phyloP scores from a whole-genome alignment of 2,797 vertebrate species.

The Eupleurogrammus muticus region DNA sequence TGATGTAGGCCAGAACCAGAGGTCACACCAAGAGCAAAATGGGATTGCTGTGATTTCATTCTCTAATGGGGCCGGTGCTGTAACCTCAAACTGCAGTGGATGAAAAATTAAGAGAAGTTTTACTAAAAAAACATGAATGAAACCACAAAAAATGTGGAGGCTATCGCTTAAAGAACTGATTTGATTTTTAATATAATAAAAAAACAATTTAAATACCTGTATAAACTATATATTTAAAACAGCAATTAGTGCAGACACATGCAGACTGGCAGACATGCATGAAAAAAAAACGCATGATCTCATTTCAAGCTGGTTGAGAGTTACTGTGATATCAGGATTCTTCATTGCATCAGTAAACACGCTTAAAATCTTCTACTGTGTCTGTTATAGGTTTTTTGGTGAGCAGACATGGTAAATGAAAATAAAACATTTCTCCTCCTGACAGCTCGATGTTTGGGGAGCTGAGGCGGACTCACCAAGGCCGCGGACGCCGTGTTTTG shows the following conservation, averaged over 20 bases:
- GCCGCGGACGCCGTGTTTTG: slow-evolving; percentile 89
- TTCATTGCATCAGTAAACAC: slow-evolving; percentile 42
- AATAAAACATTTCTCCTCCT: not conserved
- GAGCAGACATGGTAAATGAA: not conserved
- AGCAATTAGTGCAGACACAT: slow-evolving; percentile 58
- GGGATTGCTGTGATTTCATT: slow-evolving; percentile 50
- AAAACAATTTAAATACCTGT: not conserved
- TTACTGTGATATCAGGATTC: slow-evolving; percentile 28
- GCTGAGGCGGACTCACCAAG: slow-evolving; percentile 87
- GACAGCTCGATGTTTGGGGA: too few relatives aligned
- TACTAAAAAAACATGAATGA: slow-evolving; percentile 25
- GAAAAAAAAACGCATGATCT: slow-evolving; percentile 36
- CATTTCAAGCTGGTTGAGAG: slow-evolving; percentile 31
- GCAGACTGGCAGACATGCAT: slow-evolving; percentile 43
- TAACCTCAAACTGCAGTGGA: slow-evolving; percentile 26
- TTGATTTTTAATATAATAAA: slow-evolving; percentile 4
- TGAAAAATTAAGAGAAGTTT: slow-evolving; percentile 62
- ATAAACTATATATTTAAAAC: not conserved
- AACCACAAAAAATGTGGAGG: slow-evolving; percentile 66
- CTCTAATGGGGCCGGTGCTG: slow-evolving; percentile 18
- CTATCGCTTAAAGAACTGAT: not conserved
- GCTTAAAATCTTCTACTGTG: slow-evolving; percentile 12
- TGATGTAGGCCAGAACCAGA: slow-evolving; percentile 34
- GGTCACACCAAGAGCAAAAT: slow-evolving; percentile 61
- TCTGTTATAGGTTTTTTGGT: slow-evolving; percentile 2